These are phyloP conservation scores for Epinephelus moara DNA, from an alignment of 2,113 vertebrate species.

Conservation along the genomic window DNA sequence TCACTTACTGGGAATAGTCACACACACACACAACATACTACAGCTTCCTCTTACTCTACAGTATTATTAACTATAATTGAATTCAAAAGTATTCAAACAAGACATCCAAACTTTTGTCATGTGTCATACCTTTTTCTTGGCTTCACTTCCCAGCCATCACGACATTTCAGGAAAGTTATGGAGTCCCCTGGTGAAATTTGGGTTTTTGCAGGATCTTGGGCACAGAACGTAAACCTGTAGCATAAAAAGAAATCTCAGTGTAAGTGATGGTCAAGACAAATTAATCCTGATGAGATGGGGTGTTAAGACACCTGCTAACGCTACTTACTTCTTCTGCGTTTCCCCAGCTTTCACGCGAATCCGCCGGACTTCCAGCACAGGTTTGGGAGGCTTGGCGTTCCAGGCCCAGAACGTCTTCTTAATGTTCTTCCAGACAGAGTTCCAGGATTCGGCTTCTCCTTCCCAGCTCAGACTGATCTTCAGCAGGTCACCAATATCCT, in stretches of 20 bases:
- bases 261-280: background rate
- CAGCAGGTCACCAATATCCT: conserved; percentile 94
- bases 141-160: conserved; percentile 89
- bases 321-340: conserved; percentile 91
- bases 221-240: conserved; percentile 91
- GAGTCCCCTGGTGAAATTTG: conserved; percentile 89
- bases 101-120: background rate
- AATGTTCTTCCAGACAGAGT: conserved; percentile 86
- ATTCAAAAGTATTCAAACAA: background rate
- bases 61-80: background rate
- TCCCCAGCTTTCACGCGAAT: conserved; percentile 96
- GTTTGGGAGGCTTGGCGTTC: conserved; percentile 44
- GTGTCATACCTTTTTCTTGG: conserved; percentile 82
- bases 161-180: conserved; percentile 91
- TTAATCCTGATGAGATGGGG: fast-evolving
- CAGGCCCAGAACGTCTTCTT: conserved; percentile 82
- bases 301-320: fast-evolving
- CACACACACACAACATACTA: background rate
- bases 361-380: conserved; percentile 87
- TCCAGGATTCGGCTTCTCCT: conserved; percentile 83
- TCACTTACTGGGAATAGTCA: background rate
- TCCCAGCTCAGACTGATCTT: conserved; percentile 94
- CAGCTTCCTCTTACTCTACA: background rate
- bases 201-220: conserved; percentile 81
- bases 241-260: background rate